Percentiles rank a stretch among this genome's conserved stretches.
These are phyloP conservation scores for Sinotaia quadrata DNA, from an alignment of 2,888 invertebrate genomes.

Conservation along the genomic window DNA sequence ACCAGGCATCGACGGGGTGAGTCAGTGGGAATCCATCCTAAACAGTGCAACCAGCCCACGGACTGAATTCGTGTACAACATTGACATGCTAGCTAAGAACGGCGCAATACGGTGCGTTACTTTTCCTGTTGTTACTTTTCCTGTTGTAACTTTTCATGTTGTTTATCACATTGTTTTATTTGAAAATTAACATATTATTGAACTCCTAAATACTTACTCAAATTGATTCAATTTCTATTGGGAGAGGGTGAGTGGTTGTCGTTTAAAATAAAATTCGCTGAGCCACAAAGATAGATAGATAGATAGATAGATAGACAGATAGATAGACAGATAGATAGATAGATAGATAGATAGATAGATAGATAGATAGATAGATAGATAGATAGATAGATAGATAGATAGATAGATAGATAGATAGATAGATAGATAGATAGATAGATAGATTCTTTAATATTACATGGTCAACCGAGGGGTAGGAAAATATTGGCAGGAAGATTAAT, in stretches of 20 bases:
- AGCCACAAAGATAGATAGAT: neutral
- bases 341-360: neutral
- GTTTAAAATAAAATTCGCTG: too few relatives aligned
- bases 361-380: neutral
- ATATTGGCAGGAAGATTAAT: neutral
- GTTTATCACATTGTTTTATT: too few relatives aligned
- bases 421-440: neutral
- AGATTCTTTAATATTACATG: neutral
- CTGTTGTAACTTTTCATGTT: too few relatives aligned
- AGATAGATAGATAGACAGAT: neutral
- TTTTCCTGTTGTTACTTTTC: too few relatives aligned
- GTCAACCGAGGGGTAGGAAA: neutral
- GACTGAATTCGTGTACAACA: slow-evolving; percentile 33
- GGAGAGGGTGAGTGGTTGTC: too few relatives aligned
- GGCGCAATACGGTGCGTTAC: slow-evolving; percentile 44
- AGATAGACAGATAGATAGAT: neutral
- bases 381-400: neutral
- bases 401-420: neutral
- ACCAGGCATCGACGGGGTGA: slow-evolving; percentile 26
- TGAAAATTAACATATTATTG: too few relatives aligned
- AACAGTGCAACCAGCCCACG: slow-evolving; percentile 19
- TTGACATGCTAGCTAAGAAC: slow-evolving; percentile 17
- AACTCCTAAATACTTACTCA: too few relatives aligned
- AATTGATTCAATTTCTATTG: too few relatives aligned
- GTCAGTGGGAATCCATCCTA: slow-evolving; percentile 29